Conservation (phyloP, 2,797 vertebrate genomes). For the Anas georgica region DNA sequence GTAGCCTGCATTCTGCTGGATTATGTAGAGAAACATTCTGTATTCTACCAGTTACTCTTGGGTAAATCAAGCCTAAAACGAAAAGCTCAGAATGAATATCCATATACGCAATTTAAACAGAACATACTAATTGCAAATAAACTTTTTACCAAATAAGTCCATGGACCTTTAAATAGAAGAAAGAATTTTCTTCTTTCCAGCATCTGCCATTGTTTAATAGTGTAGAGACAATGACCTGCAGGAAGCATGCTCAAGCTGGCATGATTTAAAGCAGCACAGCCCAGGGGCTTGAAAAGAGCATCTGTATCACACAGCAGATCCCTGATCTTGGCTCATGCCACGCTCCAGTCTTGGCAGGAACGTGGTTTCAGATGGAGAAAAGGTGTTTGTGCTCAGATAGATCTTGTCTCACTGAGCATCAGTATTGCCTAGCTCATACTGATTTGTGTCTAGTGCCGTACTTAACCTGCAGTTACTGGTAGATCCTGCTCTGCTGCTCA, state of each 20-base stretch:
- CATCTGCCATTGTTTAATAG: neutral
- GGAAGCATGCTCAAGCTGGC: neutral
- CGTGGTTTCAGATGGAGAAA: rapidly evolving
- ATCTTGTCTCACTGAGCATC: rapidly evolving
- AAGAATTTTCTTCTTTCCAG: neutral
- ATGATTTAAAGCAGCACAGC: neutral
- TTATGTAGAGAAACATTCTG: neutral
- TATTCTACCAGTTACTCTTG: neutral
- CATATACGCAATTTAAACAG: neutral
- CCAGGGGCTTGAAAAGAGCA: too few species aligned
- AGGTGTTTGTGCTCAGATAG: neutral
- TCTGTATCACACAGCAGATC: neutral
- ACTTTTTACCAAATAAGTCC: neutral
- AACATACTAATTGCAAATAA: neutral
- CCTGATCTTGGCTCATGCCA: rapidly evolving
- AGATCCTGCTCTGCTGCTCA: too few species aligned
- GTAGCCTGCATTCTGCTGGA: neutral
- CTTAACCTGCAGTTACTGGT: neutral
- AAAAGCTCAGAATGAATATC: neutral
- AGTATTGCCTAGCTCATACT: neutral
- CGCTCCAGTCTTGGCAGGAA: neutral
- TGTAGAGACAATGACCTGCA: neutral
- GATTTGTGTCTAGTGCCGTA: neutral
- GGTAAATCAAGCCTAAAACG: neutral
- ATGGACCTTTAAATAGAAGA: neutral